Conservation (phyloP, 2,888 invertebrate genomes). For the Cancer borealis region DNA sequence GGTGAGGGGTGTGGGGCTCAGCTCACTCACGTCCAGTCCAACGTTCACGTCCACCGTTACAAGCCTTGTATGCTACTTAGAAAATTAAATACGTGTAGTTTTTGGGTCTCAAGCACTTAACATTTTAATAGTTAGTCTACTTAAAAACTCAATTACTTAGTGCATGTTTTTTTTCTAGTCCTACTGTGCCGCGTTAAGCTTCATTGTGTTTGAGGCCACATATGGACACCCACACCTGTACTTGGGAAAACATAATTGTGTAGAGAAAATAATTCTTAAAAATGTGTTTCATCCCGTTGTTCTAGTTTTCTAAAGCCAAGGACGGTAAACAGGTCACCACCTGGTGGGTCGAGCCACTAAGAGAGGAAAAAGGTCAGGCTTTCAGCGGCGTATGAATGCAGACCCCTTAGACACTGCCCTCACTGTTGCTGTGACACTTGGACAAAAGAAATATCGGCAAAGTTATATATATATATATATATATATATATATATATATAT, state of each 20-base stretch:
- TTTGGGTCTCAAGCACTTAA: too few species aligned
- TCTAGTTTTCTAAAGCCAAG: background rate
- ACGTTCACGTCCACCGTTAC: background rate
- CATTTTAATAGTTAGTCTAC: background rate
- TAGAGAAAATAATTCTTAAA: too few species aligned
- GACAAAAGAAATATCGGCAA: background rate
- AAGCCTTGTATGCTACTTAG: background rate
- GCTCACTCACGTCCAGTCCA: background rate
- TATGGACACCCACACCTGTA: background rate
- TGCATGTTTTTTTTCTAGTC: background rate
- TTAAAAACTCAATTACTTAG: background rate
- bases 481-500: background rate
- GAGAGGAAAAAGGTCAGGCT: background rate
- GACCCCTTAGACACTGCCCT: background rate
- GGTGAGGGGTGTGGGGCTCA: background rate
- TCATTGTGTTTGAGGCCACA: background rate
- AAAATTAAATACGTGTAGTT: background rate
- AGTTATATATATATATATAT: background rate
- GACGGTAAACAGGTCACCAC: background rate
- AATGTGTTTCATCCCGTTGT: background rate
- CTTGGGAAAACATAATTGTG: background rate
- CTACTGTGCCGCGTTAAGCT: background rate
- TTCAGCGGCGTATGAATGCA: background rate
- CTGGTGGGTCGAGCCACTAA: background rate
- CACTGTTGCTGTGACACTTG: background rate